These are phyloP conservation scores for Holothuria glaberrima DNA, from an alignment of 35 echinoderm and acorn worm species.

Conservation along the genomic window DNA sequence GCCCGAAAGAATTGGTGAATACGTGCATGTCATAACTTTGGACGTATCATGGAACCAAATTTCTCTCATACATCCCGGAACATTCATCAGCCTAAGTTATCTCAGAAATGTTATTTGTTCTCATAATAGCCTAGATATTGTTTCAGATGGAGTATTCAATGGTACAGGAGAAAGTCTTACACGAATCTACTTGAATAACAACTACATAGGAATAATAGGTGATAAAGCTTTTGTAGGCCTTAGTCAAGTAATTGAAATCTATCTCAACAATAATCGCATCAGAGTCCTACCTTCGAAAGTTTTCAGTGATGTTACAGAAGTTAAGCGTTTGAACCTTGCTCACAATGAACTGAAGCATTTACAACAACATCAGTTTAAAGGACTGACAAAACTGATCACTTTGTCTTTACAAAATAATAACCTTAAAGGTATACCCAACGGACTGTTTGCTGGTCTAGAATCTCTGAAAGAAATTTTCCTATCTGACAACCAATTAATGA, in stretches of 20 bases:
- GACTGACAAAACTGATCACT: not conserved
- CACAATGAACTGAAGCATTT: not conserved
- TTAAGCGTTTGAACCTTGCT: not conserved
- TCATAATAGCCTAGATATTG: not conserved
- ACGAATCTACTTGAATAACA: slow-evolving; percentile 19
- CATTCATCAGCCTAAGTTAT: not conserved
- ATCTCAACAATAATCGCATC: not conserved
- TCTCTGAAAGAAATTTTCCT: slow-evolving; percentile 5
- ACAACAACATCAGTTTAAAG: not conserved
- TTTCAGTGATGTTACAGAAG: not conserved
- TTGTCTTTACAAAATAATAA: not conserved
- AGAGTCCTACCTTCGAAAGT: not conserved
- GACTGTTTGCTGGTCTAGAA: slow-evolving; percentile 3
- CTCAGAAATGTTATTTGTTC: not conserved
- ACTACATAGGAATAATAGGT: not conserved
- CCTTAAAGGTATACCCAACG: not conserved
- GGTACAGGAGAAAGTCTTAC: not conserved
- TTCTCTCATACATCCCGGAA: not conserved
- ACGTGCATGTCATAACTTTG: not conserved
- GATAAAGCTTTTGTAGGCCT: not conserved
- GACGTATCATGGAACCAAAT: not conserved
- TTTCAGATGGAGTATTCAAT: not conserved
- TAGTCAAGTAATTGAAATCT: not conserved
- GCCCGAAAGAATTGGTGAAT: not conserved
- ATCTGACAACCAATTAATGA: not conserved